Evolutionary conservation across 2,113 vertebrate genomes (phyloP).

Genomic region (Toxotes jaculatrix): DNA sequence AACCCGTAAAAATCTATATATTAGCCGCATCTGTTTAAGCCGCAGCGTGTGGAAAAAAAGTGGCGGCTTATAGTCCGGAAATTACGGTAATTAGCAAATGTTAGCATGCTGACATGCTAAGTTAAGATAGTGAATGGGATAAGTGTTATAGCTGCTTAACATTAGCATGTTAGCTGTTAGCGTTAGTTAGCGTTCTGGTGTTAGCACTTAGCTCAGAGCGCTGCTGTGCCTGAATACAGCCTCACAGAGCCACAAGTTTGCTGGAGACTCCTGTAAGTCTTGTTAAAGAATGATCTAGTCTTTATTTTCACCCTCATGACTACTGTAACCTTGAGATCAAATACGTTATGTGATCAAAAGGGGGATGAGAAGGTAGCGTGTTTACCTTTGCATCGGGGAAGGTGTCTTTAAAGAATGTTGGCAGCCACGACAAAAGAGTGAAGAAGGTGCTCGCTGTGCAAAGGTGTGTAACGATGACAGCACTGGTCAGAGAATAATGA

Average conservation of each 20-base stretch:
- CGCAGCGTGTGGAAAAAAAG: no score
- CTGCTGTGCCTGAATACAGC: neutral
- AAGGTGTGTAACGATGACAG: conserved; percentile 92
- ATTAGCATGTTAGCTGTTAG: no score
- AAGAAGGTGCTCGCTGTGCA: conserved; percentile 93
- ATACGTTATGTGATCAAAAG: neutral
- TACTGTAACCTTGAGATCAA: neutral
- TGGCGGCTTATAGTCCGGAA: no score
- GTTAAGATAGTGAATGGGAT: no score
- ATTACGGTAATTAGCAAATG: neutral
- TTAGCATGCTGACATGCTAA: neutral
- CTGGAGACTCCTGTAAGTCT: neutral
- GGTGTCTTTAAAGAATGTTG: conserved; percentile 95
- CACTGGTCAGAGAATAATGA: conserved; percentile 81
- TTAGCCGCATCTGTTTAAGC: no score
- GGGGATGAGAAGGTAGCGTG: neutral
- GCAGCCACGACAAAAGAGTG: conserved; percentile 95
- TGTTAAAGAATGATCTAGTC: neutral
- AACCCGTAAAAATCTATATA: no score
- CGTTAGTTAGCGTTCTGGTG: no score
- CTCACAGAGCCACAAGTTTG: neutral
- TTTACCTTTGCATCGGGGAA: conserved; percentile 94
- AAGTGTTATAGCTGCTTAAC: no score
- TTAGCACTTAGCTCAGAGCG: neutral
- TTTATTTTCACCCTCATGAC: neutral